Evolutionary conservation across 2,797 vertebrate species (phyloP), one percentile per base, ranked within the genome.

Genomic region (Chelon labrosus): DNA sequence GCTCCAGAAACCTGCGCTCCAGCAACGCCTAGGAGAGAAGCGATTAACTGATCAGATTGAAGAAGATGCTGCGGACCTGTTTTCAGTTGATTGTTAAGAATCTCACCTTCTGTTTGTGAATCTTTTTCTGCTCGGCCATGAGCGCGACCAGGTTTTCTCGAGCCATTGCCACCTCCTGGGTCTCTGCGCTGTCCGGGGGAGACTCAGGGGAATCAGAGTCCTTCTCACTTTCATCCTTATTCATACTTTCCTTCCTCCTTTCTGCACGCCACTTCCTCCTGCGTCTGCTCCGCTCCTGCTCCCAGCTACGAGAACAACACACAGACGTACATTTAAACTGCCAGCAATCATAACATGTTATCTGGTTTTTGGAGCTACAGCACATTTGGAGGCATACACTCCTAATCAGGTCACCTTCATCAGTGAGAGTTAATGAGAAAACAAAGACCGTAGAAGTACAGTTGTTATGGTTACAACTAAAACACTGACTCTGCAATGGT

Each of bases 221-320:
- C 90, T 96, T 97, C 86, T 96, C 94, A 0, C 95, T 96, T 59
- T 96, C 96, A 0, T 96, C 94, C 66, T 96, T 97, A 68, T 87
- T 88, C 37, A 90, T 85, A 2, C 88, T 95, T 82, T 97, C 96
- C 79, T 96, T 97, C 65, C 85, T 91, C 51, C 87, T 91, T 65
- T 97, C 96, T 1, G 94, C 92, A 4, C 85, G 92, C 96, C 96
- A 95, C 58, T 95, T 97, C 88, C 89, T 94, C 10, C 92, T 83
- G 37, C 82, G 73, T 0, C 86, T 81, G 0, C 91, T 93, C 37
- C 94, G 94, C 85, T 97, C 96, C 37, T 96, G 96, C 61, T 96
- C 96, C 97, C 96, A 97, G 85, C 97, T 98, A 44, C 7, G 17
- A 19, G 46, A 7, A 19, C 37, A 25, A 7, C 19, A 52, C 16